Evolutionary conservation across 2,888 invertebrate genomes (phyloP).

Genomic region (Chymomyza procnemis): DNA sequence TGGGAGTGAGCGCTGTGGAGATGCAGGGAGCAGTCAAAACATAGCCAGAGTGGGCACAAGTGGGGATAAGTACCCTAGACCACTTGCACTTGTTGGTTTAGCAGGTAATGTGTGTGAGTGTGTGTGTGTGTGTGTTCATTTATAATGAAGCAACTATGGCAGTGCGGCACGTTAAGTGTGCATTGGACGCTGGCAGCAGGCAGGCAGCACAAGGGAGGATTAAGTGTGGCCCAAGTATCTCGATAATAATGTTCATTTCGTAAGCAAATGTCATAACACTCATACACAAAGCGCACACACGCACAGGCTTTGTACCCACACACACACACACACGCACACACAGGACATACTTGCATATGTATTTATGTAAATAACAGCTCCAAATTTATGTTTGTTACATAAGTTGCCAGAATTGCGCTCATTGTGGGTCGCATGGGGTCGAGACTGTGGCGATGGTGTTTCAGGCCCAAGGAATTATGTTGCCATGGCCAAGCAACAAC

Average conservation of each 20-base stretch:
- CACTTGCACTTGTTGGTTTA: neutral
- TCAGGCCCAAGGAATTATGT: neutral
- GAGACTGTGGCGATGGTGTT: too few species aligned
- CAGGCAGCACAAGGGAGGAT: too few species aligned
- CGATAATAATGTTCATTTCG: constrained; percentile 67
- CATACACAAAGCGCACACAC: constrained; percentile 16
- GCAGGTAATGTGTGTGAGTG: neutral
- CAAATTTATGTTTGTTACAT: constrained; percentile 44
- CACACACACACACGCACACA: too few species aligned
- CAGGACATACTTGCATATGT: constrained; percentile 6
- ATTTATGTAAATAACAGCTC: constrained; percentile 51
- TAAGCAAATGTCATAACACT: constrained; percentile 65
- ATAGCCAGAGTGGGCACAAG: neutral
- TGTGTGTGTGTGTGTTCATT: constrained; percentile 19
- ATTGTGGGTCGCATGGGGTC: too few species aligned
- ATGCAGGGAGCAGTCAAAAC: neutral
- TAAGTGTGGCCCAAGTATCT: constrained; percentile 27
- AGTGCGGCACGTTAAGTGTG: constrained; percentile 49
- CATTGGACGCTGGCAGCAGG: neutral
- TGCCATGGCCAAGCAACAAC: neutral
- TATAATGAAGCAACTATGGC: constrained; percentile 64
- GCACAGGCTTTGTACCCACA: neutral
- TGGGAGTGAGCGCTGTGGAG: neutral
- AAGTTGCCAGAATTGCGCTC: constrained; percentile 43
- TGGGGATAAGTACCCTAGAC: neutral